Percentiles rank a stretch among this genome's conserved stretches.
Conservation (phyloP, 2,888 invertebrate species). For the Cordylochernes scorpioides region DNA sequence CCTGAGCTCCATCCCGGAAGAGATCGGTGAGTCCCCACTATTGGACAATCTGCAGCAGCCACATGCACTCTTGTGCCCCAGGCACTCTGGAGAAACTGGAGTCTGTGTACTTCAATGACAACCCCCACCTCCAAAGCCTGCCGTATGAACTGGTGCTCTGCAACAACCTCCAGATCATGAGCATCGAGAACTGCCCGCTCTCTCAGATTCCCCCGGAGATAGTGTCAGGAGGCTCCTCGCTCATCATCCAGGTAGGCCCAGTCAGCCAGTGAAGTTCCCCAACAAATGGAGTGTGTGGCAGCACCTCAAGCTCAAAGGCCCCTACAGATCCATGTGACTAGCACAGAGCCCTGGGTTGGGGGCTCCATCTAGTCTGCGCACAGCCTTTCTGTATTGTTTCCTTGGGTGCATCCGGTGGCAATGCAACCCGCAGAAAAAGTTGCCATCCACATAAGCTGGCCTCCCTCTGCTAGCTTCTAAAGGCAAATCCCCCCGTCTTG, state of each 20-base stretch:
- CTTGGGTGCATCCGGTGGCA: too few relatives aligned
- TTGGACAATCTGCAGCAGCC: neutral
- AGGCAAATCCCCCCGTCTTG: too few relatives aligned
- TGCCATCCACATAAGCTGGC: too few relatives aligned
- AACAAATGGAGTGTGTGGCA: too few relatives aligned
- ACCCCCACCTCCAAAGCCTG: slow-evolving; percentile 73
- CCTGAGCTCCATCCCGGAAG: slow-evolving; percentile 71
- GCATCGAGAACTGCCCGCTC: slow-evolving; percentile 95
- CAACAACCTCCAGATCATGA: slow-evolving; percentile 90
- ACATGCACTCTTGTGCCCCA: slow-evolving; percentile 10
- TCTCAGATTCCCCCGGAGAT: slow-evolving; percentile 90
- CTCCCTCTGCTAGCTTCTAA: too few relatives aligned
- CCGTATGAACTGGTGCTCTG: slow-evolving; percentile 94
- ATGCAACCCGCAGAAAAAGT: too few relatives aligned
- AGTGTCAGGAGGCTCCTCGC: slow-evolving; percentile 78
- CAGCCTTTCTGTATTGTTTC: too few relatives aligned
- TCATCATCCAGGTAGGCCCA: slow-evolving; percentile 72
- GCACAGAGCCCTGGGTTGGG: too few relatives aligned
- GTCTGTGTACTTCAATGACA: slow-evolving; percentile 91
- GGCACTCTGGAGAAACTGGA: slow-evolving; percentile 71
- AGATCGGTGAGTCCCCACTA: slow-evolving; percentile 51
- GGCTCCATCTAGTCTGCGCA: too few relatives aligned
- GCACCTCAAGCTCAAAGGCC: too few relatives aligned
- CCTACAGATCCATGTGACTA: too few relatives aligned
- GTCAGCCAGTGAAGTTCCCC: too few relatives aligned